phyloP scores from a whole-genome alignment of 1,140 invertebrate species.

The Globodera ellingtonae region DNA sequence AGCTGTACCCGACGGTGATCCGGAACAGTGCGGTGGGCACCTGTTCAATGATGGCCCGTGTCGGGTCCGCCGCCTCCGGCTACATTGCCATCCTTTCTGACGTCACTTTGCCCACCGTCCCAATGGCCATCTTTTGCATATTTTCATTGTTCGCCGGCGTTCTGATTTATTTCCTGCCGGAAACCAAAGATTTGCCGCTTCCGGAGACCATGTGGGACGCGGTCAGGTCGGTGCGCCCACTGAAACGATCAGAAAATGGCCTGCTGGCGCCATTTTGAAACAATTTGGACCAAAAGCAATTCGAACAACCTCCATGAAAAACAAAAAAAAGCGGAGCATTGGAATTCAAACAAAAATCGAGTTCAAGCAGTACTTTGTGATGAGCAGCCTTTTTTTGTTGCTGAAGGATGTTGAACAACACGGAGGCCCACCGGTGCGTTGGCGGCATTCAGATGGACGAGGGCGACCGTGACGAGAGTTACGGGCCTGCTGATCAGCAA shows the following conservation, averaged over 20 bases:
- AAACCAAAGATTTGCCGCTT: slow-evolving; percentile 49
- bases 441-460: slow-evolving; percentile 28
- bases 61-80: slow-evolving; percentile 57
- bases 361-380: background rate
- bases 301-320: background rate
- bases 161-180: slow-evolving; percentile 53
- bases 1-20: slow-evolving; percentile 63
- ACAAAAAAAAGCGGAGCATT: background rate
- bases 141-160: slow-evolving; percentile 54
- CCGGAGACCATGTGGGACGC: slow-evolving; percentile 52
- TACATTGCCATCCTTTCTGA: slow-evolving; percentile 58
- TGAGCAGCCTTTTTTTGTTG: background rate
- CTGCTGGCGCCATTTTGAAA: no score
- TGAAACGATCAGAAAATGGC: no score
- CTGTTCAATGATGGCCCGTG: slow-evolving; percentile 52
- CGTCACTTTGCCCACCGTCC: slow-evolving; percentile 56
- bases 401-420: slow-evolving; percentile 28
- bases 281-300: background rate
- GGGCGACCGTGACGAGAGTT: slow-evolving; percentile 22
- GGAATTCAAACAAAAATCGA: background rate
- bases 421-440: slow-evolving; percentile 14
- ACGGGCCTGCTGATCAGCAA: slow-evolving; percentile 5
- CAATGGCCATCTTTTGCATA: slow-evolving; percentile 56
- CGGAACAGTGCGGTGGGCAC: slow-evolving; percentile 56
- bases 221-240: background rate